These are phyloP conservation scores for Melanotaenia maccullochi DNA, from an alignment of 2,797 vertebrate species.

Conservation along the genomic window DNA sequence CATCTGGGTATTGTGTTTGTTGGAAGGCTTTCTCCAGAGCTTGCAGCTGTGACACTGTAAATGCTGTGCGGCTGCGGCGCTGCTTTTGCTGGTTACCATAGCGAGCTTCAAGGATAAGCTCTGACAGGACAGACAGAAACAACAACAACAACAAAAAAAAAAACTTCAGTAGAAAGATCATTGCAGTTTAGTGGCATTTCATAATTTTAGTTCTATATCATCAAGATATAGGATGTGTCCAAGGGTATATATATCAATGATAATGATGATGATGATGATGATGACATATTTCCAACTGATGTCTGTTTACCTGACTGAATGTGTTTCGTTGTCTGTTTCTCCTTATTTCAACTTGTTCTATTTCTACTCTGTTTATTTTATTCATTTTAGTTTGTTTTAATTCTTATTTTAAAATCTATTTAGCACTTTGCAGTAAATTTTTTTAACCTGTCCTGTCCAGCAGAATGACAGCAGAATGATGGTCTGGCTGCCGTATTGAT, in stretches of 20 bases:
- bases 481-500: too few species aligned
- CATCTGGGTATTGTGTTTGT: slow-evolving; percentile 87
- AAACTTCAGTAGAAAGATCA: background rate
- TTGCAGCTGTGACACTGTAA: slow-evolving; percentile 84
- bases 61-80: slow-evolving; percentile 85
- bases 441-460: too few species aligned
- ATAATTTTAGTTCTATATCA: background rate
- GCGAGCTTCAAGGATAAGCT: slow-evolving; percentile 84
- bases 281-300: too few species aligned
- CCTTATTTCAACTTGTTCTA: background rate
- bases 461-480: too few species aligned
- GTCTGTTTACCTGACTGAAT: too few species aligned
- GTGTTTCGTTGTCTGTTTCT: too few species aligned
- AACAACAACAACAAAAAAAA: background rate
- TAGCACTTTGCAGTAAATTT: background rate
- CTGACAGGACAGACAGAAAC: slow-evolving; percentile 58
- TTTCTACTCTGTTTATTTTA: background rate
- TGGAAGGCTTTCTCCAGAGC: slow-evolving; percentile 86
- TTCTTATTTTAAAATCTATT: background rate
- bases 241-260: too few species aligned
- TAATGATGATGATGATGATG: too few species aligned
- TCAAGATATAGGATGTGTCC: too few species aligned
- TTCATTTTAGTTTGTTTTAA: background rate
- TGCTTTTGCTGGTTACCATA: slow-evolving; percentile 84
- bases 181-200: background rate